Percentiles rank a stretch among this genome's conserved stretches.
These are phyloP conservation scores for Gryon sp. DNA, from an alignment of 1,140 invertebrate genomes.

Conservation along the genomic window DNA sequence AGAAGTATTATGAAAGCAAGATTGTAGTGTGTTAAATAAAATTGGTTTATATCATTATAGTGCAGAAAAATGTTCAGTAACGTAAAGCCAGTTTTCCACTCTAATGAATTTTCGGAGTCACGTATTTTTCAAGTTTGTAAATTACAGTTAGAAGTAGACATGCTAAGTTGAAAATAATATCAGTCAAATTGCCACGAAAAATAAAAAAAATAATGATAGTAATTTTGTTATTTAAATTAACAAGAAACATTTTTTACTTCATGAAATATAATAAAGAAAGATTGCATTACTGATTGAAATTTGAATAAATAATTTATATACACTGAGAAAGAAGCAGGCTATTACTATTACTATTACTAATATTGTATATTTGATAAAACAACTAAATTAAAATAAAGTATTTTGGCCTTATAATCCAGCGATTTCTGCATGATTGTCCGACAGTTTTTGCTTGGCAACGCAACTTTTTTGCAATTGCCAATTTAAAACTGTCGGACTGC, in stretches of 20 bases:
- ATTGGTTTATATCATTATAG: constrained; percentile 53
- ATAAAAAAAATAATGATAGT: constrained; percentile 18
- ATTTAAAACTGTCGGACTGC: too few species aligned
- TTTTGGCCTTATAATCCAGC: too few species aligned
- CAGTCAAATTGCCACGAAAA: constrained; percentile 27
- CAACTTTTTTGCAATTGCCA: too few species aligned
- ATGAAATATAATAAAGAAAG: too few species aligned
- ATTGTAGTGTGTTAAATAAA: constrained; percentile 55
- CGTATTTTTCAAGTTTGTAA: constrained; percentile 47
- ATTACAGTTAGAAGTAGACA: constrained; percentile 54
- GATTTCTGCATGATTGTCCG: too few species aligned
- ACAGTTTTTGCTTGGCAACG: too few species aligned
- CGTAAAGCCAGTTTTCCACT: constrained; percentile 55
- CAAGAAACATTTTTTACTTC: constrained; percentile 56
- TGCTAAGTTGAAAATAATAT: constrained; percentile 46
- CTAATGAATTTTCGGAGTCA: constrained; percentile 28
- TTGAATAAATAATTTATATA: too few species aligned
- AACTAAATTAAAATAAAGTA: too few species aligned
- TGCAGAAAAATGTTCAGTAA: constrained; percentile 51
- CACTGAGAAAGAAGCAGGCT: too few species aligned
- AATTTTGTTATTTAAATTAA: constrained; percentile 25
- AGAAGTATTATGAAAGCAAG: constrained; percentile 10
- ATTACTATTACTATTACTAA: too few species aligned
- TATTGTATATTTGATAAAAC: too few species aligned
- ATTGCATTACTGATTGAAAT: too few species aligned